These are phyloP conservation scores for Geotrupes spiniger DNA, from an alignment of 2,888 invertebrate species.

Conservation along the genomic window DNA sequence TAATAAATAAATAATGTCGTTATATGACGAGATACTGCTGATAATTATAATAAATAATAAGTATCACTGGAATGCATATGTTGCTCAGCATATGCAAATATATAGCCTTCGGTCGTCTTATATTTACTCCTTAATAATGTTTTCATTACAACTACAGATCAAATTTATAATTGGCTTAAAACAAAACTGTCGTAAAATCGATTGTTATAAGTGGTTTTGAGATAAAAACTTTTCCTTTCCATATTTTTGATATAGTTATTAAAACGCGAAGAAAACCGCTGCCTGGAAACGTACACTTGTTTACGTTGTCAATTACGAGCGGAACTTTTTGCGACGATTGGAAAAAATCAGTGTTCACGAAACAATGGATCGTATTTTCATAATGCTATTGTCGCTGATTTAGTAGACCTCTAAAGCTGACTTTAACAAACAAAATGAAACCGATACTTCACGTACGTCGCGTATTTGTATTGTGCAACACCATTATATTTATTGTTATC, in stretches of 20 bases:
- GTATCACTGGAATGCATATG: constrained; percentile 7
- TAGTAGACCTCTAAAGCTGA: no score
- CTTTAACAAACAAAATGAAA: no score
- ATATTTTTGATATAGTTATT: neutral
- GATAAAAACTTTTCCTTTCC: no score
- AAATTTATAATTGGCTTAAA: constrained; percentile 11
- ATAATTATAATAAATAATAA: constrained; percentile 7
- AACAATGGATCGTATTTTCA: no score
- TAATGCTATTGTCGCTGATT: no score
- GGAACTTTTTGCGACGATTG: no score
- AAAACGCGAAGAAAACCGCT: neutral
- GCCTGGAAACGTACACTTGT: neutral
- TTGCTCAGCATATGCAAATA: constrained; percentile 10
- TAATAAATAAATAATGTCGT: neutral
- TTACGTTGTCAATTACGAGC: neutral
- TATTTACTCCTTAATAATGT: constrained; percentile 14
- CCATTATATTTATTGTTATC: no score
- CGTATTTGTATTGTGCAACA: no score
- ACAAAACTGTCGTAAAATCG: no score
- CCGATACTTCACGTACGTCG: no score
- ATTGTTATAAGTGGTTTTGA: no score
- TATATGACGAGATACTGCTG: constrained; percentile 6
- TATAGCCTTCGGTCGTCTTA: constrained; percentile 7
- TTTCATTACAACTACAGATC: constrained; percentile 17
- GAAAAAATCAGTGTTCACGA: no score